Evolutionary conservation across 2,888 invertebrate species (phyloP).

Genomic region (Acrobeloides nanus): DNA sequence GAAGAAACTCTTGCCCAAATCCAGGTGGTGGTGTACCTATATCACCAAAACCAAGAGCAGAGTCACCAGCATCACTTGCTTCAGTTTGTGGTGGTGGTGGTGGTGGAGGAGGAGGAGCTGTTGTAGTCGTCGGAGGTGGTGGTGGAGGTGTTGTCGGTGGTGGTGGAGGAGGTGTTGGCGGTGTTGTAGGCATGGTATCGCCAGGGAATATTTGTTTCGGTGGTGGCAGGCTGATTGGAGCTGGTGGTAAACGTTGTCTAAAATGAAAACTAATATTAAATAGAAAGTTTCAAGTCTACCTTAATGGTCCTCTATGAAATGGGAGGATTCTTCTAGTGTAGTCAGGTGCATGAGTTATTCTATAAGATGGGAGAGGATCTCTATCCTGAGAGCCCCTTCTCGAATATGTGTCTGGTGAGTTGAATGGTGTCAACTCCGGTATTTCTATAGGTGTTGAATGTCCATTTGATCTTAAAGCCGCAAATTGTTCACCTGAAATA

Average conservation of each 20-base stretch:
- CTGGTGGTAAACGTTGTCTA: conserved; percentile 15
- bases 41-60: conserved; percentile 9
- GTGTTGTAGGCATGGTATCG: conserved; percentile 9
- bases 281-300: neutral
- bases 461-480: conserved; percentile 7
- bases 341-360: no score
- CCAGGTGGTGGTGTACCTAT: conserved; percentile 27
- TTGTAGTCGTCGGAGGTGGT: neutral
- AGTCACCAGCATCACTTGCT: conserved; percentile 12
- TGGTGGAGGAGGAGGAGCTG: neutral
- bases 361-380: no score
- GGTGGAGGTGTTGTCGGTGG: neutral
- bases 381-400: no score
- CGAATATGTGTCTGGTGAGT: no score
- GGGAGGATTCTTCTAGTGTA: no score
- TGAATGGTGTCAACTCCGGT: conserved; percentile 14
- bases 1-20: conserved; percentile 24
- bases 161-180: conserved; percentile 3
- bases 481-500: conserved; percentile 20
- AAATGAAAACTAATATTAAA: no score
- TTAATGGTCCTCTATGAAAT: no score
- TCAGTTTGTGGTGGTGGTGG: neutral
- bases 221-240: conserved; percentile 12
- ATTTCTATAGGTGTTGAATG: conserved; percentile 10
- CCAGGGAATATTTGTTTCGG: conserved; percentile 13